Evolutionary conservation across 2,113 vertebrate genomes (phyloP).

Genomic region (Sebastes schlegelii): DNA sequence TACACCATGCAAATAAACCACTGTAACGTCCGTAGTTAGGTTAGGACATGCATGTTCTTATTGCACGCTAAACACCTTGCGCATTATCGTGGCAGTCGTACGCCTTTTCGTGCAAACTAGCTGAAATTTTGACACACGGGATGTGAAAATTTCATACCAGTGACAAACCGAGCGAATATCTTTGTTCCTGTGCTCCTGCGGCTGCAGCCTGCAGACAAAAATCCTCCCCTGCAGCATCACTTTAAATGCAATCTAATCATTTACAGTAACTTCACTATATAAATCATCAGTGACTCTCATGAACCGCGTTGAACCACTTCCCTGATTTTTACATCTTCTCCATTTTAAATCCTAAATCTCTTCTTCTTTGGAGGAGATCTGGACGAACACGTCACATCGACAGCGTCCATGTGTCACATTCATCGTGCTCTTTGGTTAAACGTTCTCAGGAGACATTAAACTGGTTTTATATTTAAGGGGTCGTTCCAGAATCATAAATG

Average conservation of each 20-base stretch:
- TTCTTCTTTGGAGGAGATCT: background rate
- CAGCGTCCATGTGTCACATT: background rate
- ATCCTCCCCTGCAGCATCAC: background rate
- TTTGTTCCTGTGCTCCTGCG: too few species aligned
- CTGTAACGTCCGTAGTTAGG: too few species aligned
- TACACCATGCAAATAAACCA: too few species aligned
- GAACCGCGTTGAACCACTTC: constrained; percentile 5
- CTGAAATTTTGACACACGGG: background rate
- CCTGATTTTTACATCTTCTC: constrained; percentile 9
- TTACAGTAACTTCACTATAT: constrained; percentile 5
- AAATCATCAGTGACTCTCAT: constrained; percentile 11
- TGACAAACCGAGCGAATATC: too few species aligned
- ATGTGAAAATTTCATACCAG: background rate
- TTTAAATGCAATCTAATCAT: background rate
- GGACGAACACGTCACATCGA: background rate
- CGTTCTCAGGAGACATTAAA: constrained; percentile 17
- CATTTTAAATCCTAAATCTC: background rate
- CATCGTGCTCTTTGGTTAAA: background rate
- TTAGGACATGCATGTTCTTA: too few species aligned
- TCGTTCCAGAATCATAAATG: background rate
- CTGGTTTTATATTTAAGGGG: background rate
- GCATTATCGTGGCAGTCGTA: too few species aligned
- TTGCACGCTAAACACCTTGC: too few species aligned
- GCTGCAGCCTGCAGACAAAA: background rate
- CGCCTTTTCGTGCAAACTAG: too few species aligned